Evolutionary conservation across 2,888 invertebrate species (phyloP).

Genomic region (Ethmia dodecea): DNA sequence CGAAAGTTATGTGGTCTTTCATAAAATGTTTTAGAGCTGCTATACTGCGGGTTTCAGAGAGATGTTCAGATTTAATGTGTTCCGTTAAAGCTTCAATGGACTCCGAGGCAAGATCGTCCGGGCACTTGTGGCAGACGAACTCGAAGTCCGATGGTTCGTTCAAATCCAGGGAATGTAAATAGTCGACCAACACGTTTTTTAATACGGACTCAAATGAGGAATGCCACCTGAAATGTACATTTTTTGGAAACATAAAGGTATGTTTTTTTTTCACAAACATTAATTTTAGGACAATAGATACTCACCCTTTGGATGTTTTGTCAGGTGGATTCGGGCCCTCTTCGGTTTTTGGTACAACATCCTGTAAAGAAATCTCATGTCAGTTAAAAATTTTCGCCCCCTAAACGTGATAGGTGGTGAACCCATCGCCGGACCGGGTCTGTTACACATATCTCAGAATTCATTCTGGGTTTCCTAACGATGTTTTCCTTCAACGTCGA

Average conservation of each 20-base stretch:
- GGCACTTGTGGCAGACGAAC: constrained; percentile 51
- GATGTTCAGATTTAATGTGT: constrained; percentile 37
- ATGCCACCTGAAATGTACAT: constrained; percentile 41
- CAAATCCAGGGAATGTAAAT: constrained; percentile 32
- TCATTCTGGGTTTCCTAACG: too few relatives aligned
- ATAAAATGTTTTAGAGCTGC: constrained; percentile 35
- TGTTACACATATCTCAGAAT: too few relatives aligned
- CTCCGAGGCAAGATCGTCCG: constrained; percentile 20
- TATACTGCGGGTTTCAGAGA: constrained; percentile 13
- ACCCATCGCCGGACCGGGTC: too few relatives aligned
- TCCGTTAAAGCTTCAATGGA: constrained; percentile 28
- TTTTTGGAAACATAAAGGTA: constrained; percentile 11
- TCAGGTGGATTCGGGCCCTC: constrained; percentile 9
- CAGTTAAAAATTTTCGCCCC: too few relatives aligned
- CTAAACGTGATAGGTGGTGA: too few relatives aligned
- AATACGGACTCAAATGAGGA: constrained; percentile 24
- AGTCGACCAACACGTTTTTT: constrained; percentile 32
- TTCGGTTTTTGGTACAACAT: constrained; percentile 8
- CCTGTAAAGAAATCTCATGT: constrained; percentile 21
- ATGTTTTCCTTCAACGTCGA: too few relatives aligned
- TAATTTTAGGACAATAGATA: constrained; percentile 11
- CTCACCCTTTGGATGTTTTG: constrained; percentile 22
- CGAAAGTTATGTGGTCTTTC: constrained; percentile 44
- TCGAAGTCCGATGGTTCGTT: constrained; percentile 31
- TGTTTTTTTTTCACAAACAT: not conserved